A percentile compares a stretch with the other conserved stretches of the same genome.
phyloP scores from a whole-genome alignment of 2,113 vertebrate species.

The Tauraco erythrolophus region DNA sequence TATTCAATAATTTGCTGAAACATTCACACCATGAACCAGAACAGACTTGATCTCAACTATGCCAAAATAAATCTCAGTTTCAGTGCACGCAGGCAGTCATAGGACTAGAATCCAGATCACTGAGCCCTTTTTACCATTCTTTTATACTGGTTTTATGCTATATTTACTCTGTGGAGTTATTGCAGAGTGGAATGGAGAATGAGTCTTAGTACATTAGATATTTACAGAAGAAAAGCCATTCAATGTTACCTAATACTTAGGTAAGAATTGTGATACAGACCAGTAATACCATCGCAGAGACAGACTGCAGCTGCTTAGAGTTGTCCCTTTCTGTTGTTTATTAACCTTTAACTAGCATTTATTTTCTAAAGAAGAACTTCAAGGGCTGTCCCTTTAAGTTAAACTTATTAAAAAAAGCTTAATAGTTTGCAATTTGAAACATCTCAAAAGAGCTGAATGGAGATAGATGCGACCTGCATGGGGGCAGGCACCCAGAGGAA shows the following conservation, averaged over 20 bases:
- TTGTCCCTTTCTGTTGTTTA: not conserved
- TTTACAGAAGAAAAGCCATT: not conserved
- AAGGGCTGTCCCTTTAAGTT: not conserved
- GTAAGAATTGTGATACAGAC: not conserved
- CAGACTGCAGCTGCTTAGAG: not conserved
- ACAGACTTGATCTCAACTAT: not conserved
- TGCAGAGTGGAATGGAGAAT: not conserved
- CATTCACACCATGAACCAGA: not conserved
- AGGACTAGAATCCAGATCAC: not conserved
- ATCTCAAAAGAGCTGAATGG: not conserved
- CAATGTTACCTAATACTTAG: not conserved
- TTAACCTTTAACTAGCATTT: not conserved
- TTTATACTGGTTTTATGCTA: not conserved
- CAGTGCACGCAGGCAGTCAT: not conserved
- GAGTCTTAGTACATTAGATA: not conserved
- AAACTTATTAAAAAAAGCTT: not conserved
- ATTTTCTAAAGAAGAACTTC: not conserved
- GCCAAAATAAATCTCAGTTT: not conserved
- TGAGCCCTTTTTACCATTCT: not conserved
- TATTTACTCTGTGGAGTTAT: not conserved
- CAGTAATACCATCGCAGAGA: not conserved
- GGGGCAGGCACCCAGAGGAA: not conserved
- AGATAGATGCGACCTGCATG: not conserved
- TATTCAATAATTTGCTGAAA: not conserved
- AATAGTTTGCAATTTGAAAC: not conserved